Evolutionary conservation across 37 sponge, comb jelly and placozoan species (phyloP).

Genomic region (Tethya wilhelma): DNA sequence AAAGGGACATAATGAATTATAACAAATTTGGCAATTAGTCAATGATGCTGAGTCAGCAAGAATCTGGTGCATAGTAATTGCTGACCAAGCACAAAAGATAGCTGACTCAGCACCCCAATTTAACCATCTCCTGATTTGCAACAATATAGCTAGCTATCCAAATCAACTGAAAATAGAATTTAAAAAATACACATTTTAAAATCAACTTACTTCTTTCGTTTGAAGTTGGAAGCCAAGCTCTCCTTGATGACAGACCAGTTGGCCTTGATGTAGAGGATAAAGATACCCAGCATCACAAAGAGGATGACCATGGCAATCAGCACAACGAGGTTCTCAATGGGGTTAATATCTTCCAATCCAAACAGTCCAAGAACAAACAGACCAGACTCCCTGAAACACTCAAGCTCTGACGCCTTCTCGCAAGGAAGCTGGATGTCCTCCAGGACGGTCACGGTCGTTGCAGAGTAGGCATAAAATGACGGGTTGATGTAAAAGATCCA

Average conservation of each 20-base stretch:
- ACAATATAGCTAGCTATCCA: not conserved
- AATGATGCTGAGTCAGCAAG: too few relatives aligned
- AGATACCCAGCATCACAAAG: conserved; percentile 26
- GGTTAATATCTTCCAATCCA: conserved; percentile 56
- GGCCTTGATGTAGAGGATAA: conserved; percentile 32
- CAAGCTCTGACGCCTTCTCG: conserved; percentile 23
- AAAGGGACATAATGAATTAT: too few relatives aligned
- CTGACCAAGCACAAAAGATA: too few relatives aligned
- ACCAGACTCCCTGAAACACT: conserved; percentile 63
- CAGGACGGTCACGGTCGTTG: conserved; percentile 45
- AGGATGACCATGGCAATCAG: conserved; percentile 45
- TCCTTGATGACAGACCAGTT: conserved; percentile 25
- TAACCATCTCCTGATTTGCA: too few relatives aligned
- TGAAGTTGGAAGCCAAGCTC: conserved; percentile 12
- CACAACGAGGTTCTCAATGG: conserved; percentile 37
- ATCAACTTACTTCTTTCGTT: conserved; percentile 17
- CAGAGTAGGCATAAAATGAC: conserved; percentile 75
- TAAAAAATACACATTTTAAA: not conserved
- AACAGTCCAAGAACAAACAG: conserved; percentile 29
- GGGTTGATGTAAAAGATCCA: conserved; percentile 83
- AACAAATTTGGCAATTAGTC: too few relatives aligned
- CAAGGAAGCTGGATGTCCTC: conserved; percentile 18
- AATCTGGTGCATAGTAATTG: too few relatives aligned
- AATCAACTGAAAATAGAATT: not conserved
- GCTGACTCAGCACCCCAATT: too few relatives aligned